These are phyloP conservation scores for Hipparchia sbordonii DNA, from an alignment of 2,888 invertebrate species.

Conservation along the genomic window DNA sequence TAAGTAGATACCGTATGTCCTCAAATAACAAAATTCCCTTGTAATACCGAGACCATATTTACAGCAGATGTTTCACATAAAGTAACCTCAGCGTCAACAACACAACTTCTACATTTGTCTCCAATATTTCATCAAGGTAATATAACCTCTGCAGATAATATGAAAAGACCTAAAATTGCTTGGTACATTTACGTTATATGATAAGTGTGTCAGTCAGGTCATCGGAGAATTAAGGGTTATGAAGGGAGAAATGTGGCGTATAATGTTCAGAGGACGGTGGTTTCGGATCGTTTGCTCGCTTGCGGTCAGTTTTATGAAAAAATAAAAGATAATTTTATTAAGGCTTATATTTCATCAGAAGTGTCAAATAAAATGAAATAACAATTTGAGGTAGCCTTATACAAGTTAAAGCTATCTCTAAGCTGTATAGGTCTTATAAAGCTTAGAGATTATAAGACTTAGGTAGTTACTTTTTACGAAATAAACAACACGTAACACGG, in stretches of 20 bases:
- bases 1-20: neutral
- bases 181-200: constrained; percentile 6
- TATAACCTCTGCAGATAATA: neutral
- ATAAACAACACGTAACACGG: no score
- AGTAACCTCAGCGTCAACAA: constrained; percentile 15
- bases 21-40: constrained; percentile 9
- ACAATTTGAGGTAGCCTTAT: no score
- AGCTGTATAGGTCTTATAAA: no score
- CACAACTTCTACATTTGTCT: constrained; percentile 3
- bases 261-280: constrained; percentile 36
- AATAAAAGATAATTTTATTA: constrained; percentile 11
- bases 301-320: constrained; percentile 17
- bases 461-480: no score
- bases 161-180: constrained; percentile 11
- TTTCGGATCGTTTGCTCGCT: constrained; percentile 15
- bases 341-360: neutral
- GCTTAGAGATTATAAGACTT: no score
- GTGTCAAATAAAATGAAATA: neutral
- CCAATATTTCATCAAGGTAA: neutral
- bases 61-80: constrained; percentile 24
- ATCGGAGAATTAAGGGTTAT: constrained; percentile 35
- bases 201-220: constrained; percentile 37
- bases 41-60: constrained; percentile 22
- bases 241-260: constrained; percentile 41
- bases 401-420: no score